phyloP scores from a whole-genome alignment of 2,113 vertebrate species.

The Tachysurus vachellii region DNA sequence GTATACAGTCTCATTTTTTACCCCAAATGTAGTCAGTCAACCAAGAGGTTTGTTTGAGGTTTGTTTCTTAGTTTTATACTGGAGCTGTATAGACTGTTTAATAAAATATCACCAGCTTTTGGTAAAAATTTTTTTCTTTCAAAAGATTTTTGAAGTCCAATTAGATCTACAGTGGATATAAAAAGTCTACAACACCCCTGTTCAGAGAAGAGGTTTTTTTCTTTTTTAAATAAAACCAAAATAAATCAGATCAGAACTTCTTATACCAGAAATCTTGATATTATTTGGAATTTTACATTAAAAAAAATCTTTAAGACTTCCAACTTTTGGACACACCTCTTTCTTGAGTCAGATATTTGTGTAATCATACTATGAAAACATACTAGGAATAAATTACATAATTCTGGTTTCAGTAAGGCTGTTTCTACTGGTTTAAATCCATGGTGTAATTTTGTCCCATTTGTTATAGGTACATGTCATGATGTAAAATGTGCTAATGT shows the following conservation, averaged over 20 bases:
- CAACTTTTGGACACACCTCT: background rate
- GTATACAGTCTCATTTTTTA: constrained; percentile 1
- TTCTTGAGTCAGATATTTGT: background rate
- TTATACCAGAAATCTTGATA: background rate
- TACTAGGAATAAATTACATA: background rate
- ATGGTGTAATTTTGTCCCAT: background rate
- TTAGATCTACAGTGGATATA: background rate
- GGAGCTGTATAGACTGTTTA: background rate
- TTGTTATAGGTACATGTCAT: background rate
- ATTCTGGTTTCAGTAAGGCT: background rate
- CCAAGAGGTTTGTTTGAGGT: background rate
- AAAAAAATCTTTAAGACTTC: background rate
- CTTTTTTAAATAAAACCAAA: too few relatives aligned
- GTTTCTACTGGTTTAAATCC: background rate
- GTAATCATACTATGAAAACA: background rate
- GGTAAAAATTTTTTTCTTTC: too few relatives aligned
- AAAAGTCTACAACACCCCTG: background rate
- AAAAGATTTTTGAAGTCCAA: background rate
- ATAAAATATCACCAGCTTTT: background rate
- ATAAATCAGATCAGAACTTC: background rate
- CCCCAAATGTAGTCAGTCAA: background rate
- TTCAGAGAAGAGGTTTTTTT: background rate
- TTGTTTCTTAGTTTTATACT: background rate
- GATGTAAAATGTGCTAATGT: background rate
- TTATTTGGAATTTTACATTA: background rate